phyloP scores from a whole-genome alignment of 2,797 vertebrate species.

The Poecilia gillii region DNA sequence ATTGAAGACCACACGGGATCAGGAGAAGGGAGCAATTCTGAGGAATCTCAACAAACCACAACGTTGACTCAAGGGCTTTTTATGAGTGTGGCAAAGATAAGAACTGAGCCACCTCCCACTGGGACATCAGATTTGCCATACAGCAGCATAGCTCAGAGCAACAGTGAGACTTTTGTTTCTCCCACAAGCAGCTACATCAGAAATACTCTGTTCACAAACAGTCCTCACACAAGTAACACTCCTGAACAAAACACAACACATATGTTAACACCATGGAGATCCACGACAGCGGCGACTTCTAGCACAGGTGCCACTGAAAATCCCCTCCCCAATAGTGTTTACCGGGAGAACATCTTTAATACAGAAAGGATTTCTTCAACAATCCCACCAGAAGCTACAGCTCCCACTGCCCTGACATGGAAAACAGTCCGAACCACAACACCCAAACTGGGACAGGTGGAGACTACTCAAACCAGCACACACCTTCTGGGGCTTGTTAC shows the following conservation, averaged over 20 bases:
- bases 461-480: constrained; percentile 34
- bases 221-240: constrained; percentile 50
- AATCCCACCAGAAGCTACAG: constrained; percentile 56
- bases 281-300: constrained; percentile 19
- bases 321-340: constrained; percentile 37
- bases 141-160: constrained; percentile 35
- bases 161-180: constrained; percentile 65
- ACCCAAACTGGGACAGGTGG: constrained; percentile 34
- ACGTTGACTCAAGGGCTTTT: constrained; percentile 43
- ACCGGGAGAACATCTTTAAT: constrained; percentile 12
- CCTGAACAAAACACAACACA: constrained; percentile 54
- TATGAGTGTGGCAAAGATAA: constrained; percentile 55
- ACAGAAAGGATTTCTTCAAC: constrained; percentile 38
- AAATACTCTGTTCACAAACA: constrained; percentile 63
- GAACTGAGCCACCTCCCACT: constrained; percentile 61
- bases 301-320: constrained; percentile 33
- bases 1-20: constrained; percentile 54
- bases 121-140: constrained; percentile 63
- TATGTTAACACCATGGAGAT: constrained; percentile 41
- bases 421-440: constrained; percentile 44
- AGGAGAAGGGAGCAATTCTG: constrained; percentile 54
- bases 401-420: constrained; percentile 54
- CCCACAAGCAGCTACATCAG: constrained; percentile 54
- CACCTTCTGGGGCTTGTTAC: constrained; percentile 12
- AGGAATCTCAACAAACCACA: constrained; percentile 45